Conservation (phyloP, 2,797 vertebrate species). For the Poeciliopsis gracilis region DNA sequence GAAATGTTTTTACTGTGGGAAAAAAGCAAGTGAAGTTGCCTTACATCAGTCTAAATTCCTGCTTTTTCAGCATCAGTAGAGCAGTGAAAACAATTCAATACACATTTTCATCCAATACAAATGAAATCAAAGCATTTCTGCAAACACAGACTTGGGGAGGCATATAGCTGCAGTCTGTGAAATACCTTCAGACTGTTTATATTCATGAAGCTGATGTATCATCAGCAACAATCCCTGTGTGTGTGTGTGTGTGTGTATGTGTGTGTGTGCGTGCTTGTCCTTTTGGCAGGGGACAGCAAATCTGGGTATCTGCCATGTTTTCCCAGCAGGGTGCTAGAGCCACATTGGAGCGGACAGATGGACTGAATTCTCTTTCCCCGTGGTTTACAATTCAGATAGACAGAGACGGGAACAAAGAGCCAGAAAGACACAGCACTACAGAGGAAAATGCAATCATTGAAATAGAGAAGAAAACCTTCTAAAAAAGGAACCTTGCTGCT, state of each 20-base stretch:
- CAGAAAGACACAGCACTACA: slow-evolving; percentile 56
- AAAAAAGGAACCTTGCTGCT: slow-evolving; percentile 58
- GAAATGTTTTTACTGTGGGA: background rate
- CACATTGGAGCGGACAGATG: slow-evolving; percentile 76
- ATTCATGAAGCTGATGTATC: slow-evolving; percentile 25
- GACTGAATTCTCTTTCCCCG: slow-evolving; percentile 70
- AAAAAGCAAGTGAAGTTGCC: background rate
- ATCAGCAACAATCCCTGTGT: slow-evolving; percentile 22
- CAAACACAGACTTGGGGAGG: slow-evolving; percentile 14
- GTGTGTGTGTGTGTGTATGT: slow-evolving; percentile 32
- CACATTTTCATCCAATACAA: slow-evolving; percentile 15
- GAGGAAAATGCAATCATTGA: slow-evolving; percentile 65
- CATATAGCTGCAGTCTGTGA: slow-evolving; percentile 10
- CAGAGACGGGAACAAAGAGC: slow-evolving; percentile 62
- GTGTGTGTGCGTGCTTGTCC: slow-evolving; percentile 42
- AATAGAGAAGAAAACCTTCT: slow-evolving; percentile 60
- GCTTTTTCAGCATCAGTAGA: slow-evolving; percentile 37
- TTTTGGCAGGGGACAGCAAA: slow-evolving; percentile 58
- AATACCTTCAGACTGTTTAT: slow-evolving; percentile 12
- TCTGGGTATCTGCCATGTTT: slow-evolving; percentile 68
- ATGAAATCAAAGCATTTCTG: slow-evolving; percentile 15
- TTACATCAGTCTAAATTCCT: slow-evolving; percentile 2
- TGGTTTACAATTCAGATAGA: slow-evolving; percentile 70
- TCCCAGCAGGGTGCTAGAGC: slow-evolving; percentile 70
- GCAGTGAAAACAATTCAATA: slow-evolving; percentile 28